These are phyloP conservation scores for Leptoteleia sp. DNA, from an alignment of 1,140 invertebrate genomes.

Conservation along the genomic window DNA sequence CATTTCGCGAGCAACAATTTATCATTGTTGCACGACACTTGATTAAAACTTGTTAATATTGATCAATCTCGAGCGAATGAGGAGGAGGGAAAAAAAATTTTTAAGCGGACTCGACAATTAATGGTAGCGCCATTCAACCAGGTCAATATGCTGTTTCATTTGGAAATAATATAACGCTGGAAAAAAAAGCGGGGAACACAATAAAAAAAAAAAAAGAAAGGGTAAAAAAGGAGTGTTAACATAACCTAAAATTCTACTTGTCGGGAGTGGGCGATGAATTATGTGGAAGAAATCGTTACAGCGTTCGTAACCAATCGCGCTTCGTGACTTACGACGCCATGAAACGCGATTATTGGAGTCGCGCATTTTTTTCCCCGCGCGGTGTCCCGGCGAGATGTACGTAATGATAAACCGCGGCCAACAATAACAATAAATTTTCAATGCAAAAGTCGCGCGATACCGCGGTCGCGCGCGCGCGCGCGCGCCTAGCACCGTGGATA, in stretches of 20 bases:
- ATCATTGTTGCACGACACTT: too few relatives aligned
- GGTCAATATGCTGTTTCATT: constrained; percentile 13
- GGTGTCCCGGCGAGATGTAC: constrained; percentile 36
- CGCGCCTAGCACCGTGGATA: constrained; percentile 21
- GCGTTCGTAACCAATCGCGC: constrained; percentile 49
- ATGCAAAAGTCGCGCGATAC: constrained; percentile 37
- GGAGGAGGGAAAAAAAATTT: too few relatives aligned
- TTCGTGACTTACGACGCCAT: constrained; percentile 47
- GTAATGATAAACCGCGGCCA: constrained; percentile 48
- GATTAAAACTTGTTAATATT: too few relatives aligned
- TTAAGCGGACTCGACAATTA: neutral
- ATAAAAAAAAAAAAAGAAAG: constrained; percentile 1
- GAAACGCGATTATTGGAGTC: constrained; percentile 47
- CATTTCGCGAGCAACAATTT: too few relatives aligned
- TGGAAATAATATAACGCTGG: constrained; percentile 11
- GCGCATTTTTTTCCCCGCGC: constrained; percentile 18
- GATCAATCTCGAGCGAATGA: too few relatives aligned
- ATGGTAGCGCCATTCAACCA: neutral
- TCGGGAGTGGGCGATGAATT: constrained; percentile 58
- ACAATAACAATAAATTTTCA: constrained; percentile 47
- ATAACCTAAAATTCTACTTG: constrained; percentile 57
- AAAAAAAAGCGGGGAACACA: constrained; percentile 23
- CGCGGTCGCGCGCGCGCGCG: too few relatives aligned
- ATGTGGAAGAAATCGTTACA: constrained; percentile 57
- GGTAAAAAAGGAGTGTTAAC: constrained; percentile 30